Evolutionary conservation across 2,113 vertebrate genomes (phyloP), one percentile per base, ranked within the genome.

Genomic region (Helogale parvula): DNA sequence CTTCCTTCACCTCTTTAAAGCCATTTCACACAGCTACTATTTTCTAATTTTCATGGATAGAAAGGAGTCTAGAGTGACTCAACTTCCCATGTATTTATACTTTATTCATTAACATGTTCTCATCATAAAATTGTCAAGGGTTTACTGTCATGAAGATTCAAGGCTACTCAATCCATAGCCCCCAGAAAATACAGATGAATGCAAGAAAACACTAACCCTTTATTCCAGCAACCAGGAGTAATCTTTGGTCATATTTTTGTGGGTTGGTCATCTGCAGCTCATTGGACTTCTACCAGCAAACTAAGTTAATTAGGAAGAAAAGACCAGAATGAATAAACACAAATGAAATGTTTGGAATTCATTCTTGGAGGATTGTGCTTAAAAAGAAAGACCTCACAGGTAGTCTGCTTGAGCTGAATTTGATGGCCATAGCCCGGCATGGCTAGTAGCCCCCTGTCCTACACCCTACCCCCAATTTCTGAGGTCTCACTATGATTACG

Each of bases 21-120:
- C 17, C 33, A 45, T 65, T 87, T 91, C n/a, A 77, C 45, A 87
- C 92, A 84, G 35, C 83, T 92, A 83, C 90, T 84, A 95, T 95
- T 94, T 93, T 71, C 90, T 92, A 77, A 95, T 94, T 93, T 95
- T 92, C 76, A 94, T 45, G 35, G 87, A 72, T 60, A 47, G 10
- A 50, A 54, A 88, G 77, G 47, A 90, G 31, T 72, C 23, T 66
- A 77, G 21, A 95, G 19, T 57, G n/a, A 91, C 19, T 79, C 41
- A n/a, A 50, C 86, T 90, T 74, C 65, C 65, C 68, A 74, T 54
- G 17, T 25, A 63, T 47, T 81, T 92, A 57, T 66, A 77, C 11
- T 83, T 87, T 81, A 80, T 79, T 95, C 84, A 87, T 93, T 93
- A 88, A 65, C 16, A 72, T 76, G 52, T 82, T 79, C 84, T 77